These are phyloP conservation scores for Drosophila algonquin DNA, from an alignment of 2,888 invertebrate genomes.

Conservation along the genomic window DNA sequence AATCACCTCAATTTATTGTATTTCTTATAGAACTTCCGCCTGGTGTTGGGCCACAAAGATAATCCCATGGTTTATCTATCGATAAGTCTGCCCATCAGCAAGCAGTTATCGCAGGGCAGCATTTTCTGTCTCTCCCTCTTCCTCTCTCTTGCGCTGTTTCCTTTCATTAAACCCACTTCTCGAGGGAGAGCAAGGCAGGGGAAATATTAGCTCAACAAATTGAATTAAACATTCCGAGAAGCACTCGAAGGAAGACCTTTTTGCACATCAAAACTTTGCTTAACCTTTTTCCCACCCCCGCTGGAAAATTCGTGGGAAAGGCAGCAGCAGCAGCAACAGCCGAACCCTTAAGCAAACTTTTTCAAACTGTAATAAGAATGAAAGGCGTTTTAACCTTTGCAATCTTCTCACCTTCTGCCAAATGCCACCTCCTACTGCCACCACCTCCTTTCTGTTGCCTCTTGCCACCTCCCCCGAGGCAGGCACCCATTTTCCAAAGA, in stretches of 20 bases:
- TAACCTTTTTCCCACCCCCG: conserved; percentile 39
- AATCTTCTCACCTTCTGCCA: conserved; percentile 8
- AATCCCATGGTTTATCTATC: not conserved
- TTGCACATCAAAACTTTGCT: conserved; percentile 44
- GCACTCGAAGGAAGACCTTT: conserved; percentile 14
- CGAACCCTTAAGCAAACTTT: conserved; percentile 41
- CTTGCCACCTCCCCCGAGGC: not conserved
- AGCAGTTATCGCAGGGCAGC: not conserved
- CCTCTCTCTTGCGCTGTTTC: not conserved
- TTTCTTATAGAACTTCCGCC: no score
- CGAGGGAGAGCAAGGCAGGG: not conserved
- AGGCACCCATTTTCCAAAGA: not conserved
- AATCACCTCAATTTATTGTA: no score
- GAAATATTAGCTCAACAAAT: conserved; percentile 51
- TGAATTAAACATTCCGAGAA: conserved; percentile 49
- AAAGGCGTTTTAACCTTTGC: conserved; percentile 44
- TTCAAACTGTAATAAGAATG: conserved; percentile 47
- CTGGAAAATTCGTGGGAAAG: conserved; percentile 34
- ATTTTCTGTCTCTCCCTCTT: not conserved
- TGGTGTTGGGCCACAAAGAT: no score
- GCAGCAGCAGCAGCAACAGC: not conserved
- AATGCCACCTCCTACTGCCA: conserved; percentile 5
- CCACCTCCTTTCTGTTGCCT: no score
- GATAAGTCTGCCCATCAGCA: not conserved
- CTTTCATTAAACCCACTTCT: not conserved